Percentiles rank a stretch among this genome's conserved stretches.
These are phyloP conservation scores for Rhizomys pruinosus DNA, from an alignment of 2,113 vertebrate genomes.

Conservation along the genomic window DNA sequence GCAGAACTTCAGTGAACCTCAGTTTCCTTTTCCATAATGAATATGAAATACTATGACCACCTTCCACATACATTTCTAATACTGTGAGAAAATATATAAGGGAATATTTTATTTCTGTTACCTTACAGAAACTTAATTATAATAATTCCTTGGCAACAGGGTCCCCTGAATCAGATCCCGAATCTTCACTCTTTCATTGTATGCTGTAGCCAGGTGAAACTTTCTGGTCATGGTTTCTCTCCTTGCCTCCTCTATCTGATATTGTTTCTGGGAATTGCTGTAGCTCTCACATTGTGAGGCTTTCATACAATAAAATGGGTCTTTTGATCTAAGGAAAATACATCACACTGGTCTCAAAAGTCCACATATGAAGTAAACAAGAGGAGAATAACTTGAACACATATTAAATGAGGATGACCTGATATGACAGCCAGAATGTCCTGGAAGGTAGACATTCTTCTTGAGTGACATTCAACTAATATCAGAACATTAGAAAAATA, in stretches of 20 bases:
- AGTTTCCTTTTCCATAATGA: slow-evolving; percentile 30
- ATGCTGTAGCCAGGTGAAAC: not conserved
- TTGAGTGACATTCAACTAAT: slow-evolving; percentile 3
- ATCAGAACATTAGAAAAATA: not conserved
- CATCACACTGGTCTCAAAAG: not conserved
- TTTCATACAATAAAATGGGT: not conserved
- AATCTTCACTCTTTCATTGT: slow-evolving; percentile 31
- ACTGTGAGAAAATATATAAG: not conserved
- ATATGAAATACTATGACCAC: slow-evolving; percentile 6
- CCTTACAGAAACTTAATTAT: not conserved
- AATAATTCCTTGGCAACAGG: not conserved
- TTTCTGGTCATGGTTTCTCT: not conserved
- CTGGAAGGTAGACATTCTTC: slow-evolving; percentile 19
- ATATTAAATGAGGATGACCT: not conserved
- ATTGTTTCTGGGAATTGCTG: not conserved
- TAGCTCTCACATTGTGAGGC: not conserved
- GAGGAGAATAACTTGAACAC: not conserved
- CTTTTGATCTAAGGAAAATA: not conserved
- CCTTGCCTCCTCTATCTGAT: not conserved
- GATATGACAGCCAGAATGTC: not conserved
- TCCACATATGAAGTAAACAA: not conserved
- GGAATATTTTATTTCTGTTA: slow-evolving; percentile 29
- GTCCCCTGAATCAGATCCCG: not conserved
- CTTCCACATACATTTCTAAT: not conserved
- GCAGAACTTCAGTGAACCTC: not conserved